phyloP scores from a whole-genome alignment of 2,888 invertebrate species.

The Andrena bucephala region DNA sequence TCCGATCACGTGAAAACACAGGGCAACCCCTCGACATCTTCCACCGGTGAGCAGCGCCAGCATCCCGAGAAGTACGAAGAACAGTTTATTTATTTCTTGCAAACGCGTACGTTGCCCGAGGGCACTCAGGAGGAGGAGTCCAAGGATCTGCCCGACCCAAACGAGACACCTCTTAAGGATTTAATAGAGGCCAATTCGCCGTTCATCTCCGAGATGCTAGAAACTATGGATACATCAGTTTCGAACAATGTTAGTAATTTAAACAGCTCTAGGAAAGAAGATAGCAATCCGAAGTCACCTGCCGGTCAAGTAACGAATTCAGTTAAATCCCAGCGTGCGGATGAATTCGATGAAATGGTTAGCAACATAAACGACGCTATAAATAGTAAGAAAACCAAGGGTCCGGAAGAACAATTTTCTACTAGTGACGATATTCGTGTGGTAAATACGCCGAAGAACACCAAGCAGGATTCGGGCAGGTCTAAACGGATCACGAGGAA shows the following conservation, averaged over 20 bases:
- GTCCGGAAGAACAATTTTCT: neutral
- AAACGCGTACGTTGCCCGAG: conserved; percentile 39
- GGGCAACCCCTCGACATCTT: neutral
- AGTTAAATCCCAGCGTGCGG: neutral
- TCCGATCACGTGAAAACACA: conserved; percentile 62
- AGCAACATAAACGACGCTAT: conserved; percentile 11
- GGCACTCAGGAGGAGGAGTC: conserved; percentile 10
- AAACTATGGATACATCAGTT: conserved; percentile 43
- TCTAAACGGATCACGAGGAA: conserved; percentile 9
- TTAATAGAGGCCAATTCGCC: conserved; percentile 78
- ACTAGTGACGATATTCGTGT: conserved; percentile 1
- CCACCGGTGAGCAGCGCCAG: conserved; percentile 61
- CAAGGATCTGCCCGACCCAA: conserved; percentile 62
- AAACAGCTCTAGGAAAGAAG: neutral
- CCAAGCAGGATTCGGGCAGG: neutral
- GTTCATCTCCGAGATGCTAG: conserved; percentile 74
- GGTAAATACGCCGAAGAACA: neutral
- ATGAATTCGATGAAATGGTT: conserved; percentile 14
- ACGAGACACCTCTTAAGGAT: conserved; percentile 76
- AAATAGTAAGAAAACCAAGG: conserved; percentile 13
- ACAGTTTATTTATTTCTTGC: conserved; percentile 78
- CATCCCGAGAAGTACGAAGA: conserved; percentile 79
- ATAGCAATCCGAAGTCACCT: neutral
- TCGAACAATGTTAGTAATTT: conserved; percentile 18
- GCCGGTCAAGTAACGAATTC: neutral